Evolutionary conservation across 2,113 vertebrate species (phyloP).

Genomic region (Thamnaconus septentrionalis): DNA sequence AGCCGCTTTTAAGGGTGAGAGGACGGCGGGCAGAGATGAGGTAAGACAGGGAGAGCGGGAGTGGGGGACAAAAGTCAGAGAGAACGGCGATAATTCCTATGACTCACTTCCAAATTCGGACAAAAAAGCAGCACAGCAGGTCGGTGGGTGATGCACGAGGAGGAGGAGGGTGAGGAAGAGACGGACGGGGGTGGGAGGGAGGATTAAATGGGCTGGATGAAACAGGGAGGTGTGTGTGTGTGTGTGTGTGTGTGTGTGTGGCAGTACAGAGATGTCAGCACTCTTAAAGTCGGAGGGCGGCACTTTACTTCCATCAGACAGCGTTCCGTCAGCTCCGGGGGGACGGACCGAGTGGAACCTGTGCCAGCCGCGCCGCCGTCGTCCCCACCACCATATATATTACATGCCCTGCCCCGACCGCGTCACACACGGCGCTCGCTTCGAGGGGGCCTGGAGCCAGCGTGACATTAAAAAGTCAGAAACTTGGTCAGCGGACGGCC

Average conservation of each 20-base stretch:
- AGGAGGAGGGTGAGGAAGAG: conserved; percentile 9
- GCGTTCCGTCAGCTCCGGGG: conserved; percentile 45
- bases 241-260: not conserved
- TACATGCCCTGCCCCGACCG: conserved; percentile 44
- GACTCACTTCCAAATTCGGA: conserved; percentile 32
- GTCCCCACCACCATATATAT: conserved; percentile 44
- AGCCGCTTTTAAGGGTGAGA: too few relatives aligned
- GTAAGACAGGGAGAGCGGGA: too few relatives aligned
- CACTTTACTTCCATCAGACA: conserved; percentile 53
- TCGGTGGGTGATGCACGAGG: conserved; percentile 40
- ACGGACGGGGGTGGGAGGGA: not conserved
- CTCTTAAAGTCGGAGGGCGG: conserved; percentile 66
- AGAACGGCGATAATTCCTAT: conserved; percentile 32
- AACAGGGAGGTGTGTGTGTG: conserved; percentile 2
- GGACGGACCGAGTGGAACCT: conserved; percentile 33
- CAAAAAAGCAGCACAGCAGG: not conserved
- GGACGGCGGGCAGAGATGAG: too few relatives aligned
- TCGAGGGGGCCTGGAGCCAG: conserved; percentile 28
- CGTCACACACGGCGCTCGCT: conserved; percentile 24
- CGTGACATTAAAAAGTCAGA: conserved; percentile 21
- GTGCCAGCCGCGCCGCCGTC: conserved; percentile 31
- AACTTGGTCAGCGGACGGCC: conserved; percentile 2
- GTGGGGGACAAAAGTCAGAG: not conserved
- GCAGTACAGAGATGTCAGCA: conserved; percentile 68
- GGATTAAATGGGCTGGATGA: conserved; percentile 8